These are phyloP conservation scores for Drosophila pseudotakahashii DNA, from an alignment of 2,888 invertebrate genomes.

Conservation along the genomic window DNA sequence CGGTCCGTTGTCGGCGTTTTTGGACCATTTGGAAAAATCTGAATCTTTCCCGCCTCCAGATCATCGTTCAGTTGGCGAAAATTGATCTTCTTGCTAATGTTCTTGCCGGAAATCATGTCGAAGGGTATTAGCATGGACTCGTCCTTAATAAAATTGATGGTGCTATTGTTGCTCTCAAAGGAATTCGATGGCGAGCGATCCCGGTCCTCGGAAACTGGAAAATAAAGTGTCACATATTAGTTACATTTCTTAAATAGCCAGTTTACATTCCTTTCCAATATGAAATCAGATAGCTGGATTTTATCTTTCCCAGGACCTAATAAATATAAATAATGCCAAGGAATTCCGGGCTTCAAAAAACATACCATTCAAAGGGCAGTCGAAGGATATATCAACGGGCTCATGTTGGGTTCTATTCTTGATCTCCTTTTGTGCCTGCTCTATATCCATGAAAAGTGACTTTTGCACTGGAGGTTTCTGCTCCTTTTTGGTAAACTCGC, in stretches of 20 bases:
- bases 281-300: no score
- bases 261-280: no score
- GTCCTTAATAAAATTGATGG: constrained; percentile 1
- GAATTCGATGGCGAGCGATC: constrained; percentile 1
- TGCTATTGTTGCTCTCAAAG: constrained; percentile 16
- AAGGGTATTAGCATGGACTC: constrained; percentile 55
- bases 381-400: constrained; percentile 42
- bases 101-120: constrained; percentile 55
- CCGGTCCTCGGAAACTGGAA: constrained; percentile 4
- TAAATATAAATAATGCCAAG: background rate
- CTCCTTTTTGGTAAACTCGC: constrained; percentile 2
- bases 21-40: constrained; percentile 65
- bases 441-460: constrained; percentile 17
- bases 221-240: background rate
- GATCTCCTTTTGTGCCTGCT: background rate
- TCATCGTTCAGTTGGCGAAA: constrained; percentile 73
- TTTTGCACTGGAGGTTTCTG: constrained; percentile 10
- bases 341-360: background rate
- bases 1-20: constrained; percentile 54
- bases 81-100: constrained; percentile 58
- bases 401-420: constrained; percentile 41
- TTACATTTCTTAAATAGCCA: no score
- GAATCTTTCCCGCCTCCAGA: constrained; percentile 70
- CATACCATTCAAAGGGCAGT: constrained; percentile 25
- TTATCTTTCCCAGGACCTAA: no score